phyloP scores from a whole-genome alignment of 2,888 invertebrate genomes.

The Eupithecia pulchellata region DNA sequence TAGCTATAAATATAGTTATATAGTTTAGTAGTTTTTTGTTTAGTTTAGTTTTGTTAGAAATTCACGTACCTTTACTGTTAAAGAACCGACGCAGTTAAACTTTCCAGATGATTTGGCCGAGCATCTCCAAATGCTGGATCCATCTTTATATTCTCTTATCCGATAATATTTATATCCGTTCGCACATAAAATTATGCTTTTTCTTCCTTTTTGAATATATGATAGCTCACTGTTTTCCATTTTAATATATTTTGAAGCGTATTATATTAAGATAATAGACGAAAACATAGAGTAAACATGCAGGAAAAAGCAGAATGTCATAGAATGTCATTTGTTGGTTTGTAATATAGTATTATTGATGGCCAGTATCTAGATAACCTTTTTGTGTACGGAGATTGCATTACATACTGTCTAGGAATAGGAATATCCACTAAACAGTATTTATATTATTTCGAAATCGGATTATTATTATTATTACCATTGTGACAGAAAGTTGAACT shows the following conservation, averaged over 20 bases:
- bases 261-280: no score
- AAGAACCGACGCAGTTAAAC: slow-evolving; percentile 6
- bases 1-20: slow-evolving; percentile 1
- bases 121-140: slow-evolving; percentile 1
- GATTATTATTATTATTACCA: no score
- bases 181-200: not conserved
- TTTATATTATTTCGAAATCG: no score
- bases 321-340: not conserved
- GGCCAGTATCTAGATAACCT: not conserved
- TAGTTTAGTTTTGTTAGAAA: slow-evolving; percentile 1
- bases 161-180: not conserved
- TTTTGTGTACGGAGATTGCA: not conserved
- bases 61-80: slow-evolving; percentile 5
- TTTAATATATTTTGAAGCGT: not conserved
- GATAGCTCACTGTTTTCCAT: not conserved
- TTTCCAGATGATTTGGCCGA: slow-evolving; percentile 6
- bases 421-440: not conserved
- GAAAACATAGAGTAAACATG: not conserved
- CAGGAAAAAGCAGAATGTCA: not conserved
- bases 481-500: no score
- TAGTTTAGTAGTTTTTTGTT: slow-evolving; percentile 1
- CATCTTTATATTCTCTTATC: not conserved
- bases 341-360: not conserved
- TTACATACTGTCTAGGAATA: not conserved
- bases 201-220: not conserved